Conservation (phyloP, 2,113 vertebrate genomes). For the Enhydra lutris region DNA sequence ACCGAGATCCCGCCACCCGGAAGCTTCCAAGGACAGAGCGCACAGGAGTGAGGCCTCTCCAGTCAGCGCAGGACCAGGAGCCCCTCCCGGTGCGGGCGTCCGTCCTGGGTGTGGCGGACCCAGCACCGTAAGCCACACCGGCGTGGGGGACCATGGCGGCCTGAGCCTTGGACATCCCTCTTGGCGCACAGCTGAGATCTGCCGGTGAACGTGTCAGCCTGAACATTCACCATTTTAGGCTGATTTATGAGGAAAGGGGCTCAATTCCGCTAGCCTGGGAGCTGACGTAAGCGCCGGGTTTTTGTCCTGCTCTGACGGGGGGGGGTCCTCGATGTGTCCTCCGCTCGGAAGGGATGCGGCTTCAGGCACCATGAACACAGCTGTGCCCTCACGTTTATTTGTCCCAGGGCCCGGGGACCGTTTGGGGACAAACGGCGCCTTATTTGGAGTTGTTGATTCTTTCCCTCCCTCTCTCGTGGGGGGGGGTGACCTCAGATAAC, state of each 20-base stretch:
- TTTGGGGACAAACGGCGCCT: conserved; percentile 40
- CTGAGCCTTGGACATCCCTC: background rate
- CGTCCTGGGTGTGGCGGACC: too few species aligned
- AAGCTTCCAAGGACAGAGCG: background rate
- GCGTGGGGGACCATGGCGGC: background rate
- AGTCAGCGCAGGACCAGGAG: background rate
- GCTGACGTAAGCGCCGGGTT: background rate
- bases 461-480: background rate
- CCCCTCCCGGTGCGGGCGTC: background rate
- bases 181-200: background rate
- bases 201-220: background rate
- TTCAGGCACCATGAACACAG: background rate
- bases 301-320: background rate
- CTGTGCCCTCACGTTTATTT: conserved; percentile 37
- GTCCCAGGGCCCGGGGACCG: conserved; percentile 7
- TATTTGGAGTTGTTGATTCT: conserved; percentile 56
- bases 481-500: background rate
- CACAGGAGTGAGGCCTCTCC: background rate
- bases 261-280: background rate
- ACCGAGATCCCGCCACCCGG: background rate
- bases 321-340: background rate
- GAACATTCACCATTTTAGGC: background rate
- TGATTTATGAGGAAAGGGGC: background rate
- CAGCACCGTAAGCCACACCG: background rate
- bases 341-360: background rate